Evolutionary conservation across 2,113 vertebrate species (phyloP), one percentile per base, ranked within the genome.

Genomic region (Triplophysa rosa): DNA sequence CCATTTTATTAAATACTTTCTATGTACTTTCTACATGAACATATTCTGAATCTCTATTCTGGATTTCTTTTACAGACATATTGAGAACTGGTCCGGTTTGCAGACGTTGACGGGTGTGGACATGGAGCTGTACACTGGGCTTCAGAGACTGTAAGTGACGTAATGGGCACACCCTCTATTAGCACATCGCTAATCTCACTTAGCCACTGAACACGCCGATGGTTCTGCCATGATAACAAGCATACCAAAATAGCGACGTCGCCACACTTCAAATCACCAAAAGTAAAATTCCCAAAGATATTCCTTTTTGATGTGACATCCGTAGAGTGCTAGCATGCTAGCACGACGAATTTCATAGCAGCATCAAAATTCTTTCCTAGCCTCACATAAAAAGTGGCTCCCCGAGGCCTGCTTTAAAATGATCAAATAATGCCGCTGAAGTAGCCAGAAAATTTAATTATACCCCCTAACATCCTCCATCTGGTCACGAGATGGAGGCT

Each of bases 141-240:
- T 99, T 78, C 96, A 98, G 88, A 95, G 93, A 86, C 94, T 99
- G 97, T 99, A 90, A 96, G 97, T 98, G 81, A 40, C n/a, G 26
- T 58, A 40, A 19, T 26, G 24, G 49, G n/a, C 19, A n/a, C 7
- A 56, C 17, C 2, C 52, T n/a, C 1, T 21, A 33, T 64, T 52
- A 63, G 5, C 26, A 8, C 23, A 37, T 16, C 52, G 42, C 61
- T 62, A 26, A 62, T 62, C 8, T 23, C 61, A 26, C 21, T 62
- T 62, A 62, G 59, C 59, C 59, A 24, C 21, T 29, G 61, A 63
- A 29, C 61, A 14, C 24, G 2, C 7, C 12, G 61, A 63, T 63
- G 8, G 13, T n/a, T 13, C 26, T 9, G 56, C 17, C 59, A 14
- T 52, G 19, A n/a, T n/a, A 58, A 58, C 19, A 58, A 21, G 54